phyloP scores from a whole-genome alignment of 2,888 invertebrate species.

The Epinotia bilunana region DNA sequence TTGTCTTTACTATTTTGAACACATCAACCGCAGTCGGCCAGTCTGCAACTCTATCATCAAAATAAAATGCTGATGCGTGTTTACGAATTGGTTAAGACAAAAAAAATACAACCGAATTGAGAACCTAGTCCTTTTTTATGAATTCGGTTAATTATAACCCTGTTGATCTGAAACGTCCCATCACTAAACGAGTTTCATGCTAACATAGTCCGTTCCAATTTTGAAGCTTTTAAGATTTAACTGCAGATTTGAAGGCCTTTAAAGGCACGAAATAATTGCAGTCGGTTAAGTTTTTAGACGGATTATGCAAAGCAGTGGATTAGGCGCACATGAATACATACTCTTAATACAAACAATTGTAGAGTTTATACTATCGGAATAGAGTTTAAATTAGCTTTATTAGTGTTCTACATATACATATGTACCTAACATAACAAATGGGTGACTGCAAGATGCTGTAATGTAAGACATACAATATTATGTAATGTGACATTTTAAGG shows the following conservation, averaged over 20 bases:
- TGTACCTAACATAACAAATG: not conserved
- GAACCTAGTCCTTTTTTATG: no score
- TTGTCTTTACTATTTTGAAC: no score
- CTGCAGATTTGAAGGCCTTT: conserved; percentile 12
- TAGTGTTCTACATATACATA: no score
- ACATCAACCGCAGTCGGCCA: not conserved
- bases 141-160: no score
- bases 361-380: not conserved
- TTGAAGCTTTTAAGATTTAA: not conserved
- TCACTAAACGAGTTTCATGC: not conserved
- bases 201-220: not conserved
- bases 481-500: no score
- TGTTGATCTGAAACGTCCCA: no score
- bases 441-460: not conserved
- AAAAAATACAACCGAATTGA: no score
- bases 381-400: not conserved
- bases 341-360: not conserved
- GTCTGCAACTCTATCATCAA: not conserved
- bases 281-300: conserved; percentile 6
- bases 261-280: conserved; percentile 11
- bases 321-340: not conserved
- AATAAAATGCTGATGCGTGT: not conserved
- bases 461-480: not conserved
- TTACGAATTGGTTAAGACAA: not conserved
- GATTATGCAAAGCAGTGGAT: conserved; percentile 6